Base-by-base conservation (phyloP, 2,888 invertebrate species). In the Euzetes globulus region DNA sequence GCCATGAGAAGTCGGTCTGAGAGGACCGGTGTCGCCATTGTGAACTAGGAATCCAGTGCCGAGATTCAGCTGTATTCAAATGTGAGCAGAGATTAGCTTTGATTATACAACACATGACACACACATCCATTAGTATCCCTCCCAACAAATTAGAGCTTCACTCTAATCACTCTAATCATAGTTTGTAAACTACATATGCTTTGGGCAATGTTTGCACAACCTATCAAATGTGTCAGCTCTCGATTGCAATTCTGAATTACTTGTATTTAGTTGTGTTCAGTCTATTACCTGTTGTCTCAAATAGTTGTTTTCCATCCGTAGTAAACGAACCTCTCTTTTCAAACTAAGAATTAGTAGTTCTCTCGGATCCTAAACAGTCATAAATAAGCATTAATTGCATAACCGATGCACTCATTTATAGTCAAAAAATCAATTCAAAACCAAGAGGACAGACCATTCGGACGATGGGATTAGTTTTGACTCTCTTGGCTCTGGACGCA, bases 401-500 rank as follows among this genome's bases (percentile, higher is more conserved):
- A 60, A 60, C 29, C 9, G 29, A 27, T 60, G n/a, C n/a, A 29
- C 52, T 72, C 15, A 37, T 72, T 47, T 27, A 19, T 9, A 4
- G 2, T 19, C 7, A 72, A 72, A 58, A 72, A 72, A n/a, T n/a
- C n/a, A n/a, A n/a, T n/a, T 60, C 25, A 52, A 55, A 72, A 7
- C 7, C 19, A 25, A 25, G 22, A 33, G 33, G 9, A 33, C 5
- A 33, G 33, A 91, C 92, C 93, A 96, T 94, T 83, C 94, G 90
- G 33, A 96, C 90, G 22, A 94, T 89, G 0, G 96, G 96, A 81
- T 94, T 94, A 0, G 93, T 92, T 79, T 91, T 89, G 78, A 96
- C 96, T 81, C 90, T 90, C 85, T 94, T 95, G 0, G 95, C 94
- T 79, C 95, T 85, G 0, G 93, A 90, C 0, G 95, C 95, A 84